A percentile compares a stretch with the other conserved stretches of the same genome.
These are phyloP conservation scores for Psittacula cyanocephala DNA, from an alignment of 2,113 vertebrate species.

Conservation along the genomic window DNA sequence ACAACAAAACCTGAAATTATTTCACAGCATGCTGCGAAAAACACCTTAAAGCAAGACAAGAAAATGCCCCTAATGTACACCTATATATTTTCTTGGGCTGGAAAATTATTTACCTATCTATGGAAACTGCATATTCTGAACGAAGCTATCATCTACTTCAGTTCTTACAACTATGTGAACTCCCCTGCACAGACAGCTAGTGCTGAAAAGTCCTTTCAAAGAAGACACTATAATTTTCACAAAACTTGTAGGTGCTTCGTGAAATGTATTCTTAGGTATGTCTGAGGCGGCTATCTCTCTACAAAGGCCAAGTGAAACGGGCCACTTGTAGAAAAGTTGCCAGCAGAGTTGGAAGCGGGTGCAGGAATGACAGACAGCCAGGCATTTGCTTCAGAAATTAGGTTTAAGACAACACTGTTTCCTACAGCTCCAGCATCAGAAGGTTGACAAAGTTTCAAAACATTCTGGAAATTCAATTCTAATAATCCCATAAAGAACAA, in stretches of 20 bases:
- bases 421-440: background rate
- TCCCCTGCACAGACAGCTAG: background rate
- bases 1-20: background rate
- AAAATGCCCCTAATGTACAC: background rate
- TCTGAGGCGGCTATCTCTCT: background rate
- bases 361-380: background rate
- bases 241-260: background rate
- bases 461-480: background rate
- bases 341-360: background rate
- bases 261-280: background rate
- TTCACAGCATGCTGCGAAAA: background rate
- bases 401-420: background rate
- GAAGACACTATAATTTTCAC: background rate
- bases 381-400: background rate
- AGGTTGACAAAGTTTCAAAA: background rate
- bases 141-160: background rate
- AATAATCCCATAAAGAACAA: background rate
- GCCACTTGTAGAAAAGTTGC: background rate
- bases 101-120: background rate
- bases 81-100: background rate
- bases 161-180: background rate
- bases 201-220: background rate
- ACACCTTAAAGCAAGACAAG: background rate
- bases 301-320: background rate
- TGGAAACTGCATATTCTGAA: background rate